Conservation (phyloP, 2,888 invertebrate species). For the Netelia fuscicornis region DNA sequence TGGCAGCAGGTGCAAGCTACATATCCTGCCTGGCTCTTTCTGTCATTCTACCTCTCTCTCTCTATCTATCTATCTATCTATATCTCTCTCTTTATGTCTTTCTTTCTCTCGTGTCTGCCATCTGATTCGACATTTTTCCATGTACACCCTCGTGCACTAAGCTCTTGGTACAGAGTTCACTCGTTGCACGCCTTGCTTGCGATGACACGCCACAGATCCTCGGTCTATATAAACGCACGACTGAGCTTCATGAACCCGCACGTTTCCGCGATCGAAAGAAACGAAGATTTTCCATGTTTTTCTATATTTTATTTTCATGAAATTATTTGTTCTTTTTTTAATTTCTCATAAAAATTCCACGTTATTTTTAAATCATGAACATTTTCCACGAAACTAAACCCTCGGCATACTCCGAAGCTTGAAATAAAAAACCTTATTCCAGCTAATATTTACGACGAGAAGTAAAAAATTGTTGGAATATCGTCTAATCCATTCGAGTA, state of each 20-base stretch:
- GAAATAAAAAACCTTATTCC: too few species aligned
- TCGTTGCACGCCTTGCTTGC: slow-evolving; percentile 41
- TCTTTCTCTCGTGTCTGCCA: slow-evolving; percentile 23
- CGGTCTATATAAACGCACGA: slow-evolving; percentile 10
- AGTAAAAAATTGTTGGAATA: too few species aligned
- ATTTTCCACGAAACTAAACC: not conserved
- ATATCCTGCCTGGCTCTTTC: not conserved
- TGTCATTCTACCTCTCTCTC: not conserved
- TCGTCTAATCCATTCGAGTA: too few species aligned
- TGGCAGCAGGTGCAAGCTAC: slow-evolving; percentile 51
- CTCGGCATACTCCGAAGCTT: too few species aligned
- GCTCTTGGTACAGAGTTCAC: slow-evolving; percentile 9
- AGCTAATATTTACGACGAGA: too few species aligned
- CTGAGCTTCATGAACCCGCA: not conserved
- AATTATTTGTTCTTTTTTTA: not conserved
- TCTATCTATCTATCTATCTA: slow-evolving; percentile 7
- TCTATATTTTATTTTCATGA: not conserved
- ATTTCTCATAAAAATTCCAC: not conserved
- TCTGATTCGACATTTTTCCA: slow-evolving; percentile 51
- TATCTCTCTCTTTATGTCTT: not conserved
- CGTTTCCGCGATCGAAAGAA: too few species aligned
- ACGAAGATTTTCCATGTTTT: not conserved
- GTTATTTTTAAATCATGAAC: not conserved
- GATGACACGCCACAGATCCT: slow-evolving; percentile 46
- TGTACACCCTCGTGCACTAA: not conserved